These are phyloP conservation scores for Octopus sinensis DNA, from an alignment of 1,140 invertebrate species.

Conservation along the genomic window DNA sequence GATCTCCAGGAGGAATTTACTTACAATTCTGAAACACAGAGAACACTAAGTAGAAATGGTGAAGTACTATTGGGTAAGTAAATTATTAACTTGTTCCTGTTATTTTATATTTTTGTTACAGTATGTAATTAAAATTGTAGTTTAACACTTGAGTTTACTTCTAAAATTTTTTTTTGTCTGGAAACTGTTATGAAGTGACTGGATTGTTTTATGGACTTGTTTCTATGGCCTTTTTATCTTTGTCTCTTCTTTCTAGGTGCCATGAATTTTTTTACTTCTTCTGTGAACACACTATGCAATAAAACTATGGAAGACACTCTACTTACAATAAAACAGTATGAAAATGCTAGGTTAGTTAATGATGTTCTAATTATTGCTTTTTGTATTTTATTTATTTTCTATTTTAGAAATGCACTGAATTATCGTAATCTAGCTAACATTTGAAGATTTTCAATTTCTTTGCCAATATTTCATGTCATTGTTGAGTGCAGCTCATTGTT, in stretches of 20 bases:
- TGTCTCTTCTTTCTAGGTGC: slow-evolving; percentile 62
- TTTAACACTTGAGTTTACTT: too few species aligned
- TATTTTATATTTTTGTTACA: not conserved
- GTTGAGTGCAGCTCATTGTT: too few species aligned
- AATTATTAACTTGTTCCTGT: not conserved
- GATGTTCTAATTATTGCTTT: not conserved
- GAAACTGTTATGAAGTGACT: too few species aligned
- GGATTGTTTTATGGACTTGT: too few species aligned
- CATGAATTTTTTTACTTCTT: slow-evolving; percentile 93
- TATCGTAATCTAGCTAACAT: too few species aligned
- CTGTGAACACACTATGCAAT: slow-evolving; percentile 89
- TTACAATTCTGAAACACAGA: slow-evolving; percentile 92
- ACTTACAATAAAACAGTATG: slow-evolving; percentile 87
- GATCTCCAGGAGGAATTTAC: slow-evolving; percentile 92
- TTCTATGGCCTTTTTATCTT: slow-evolving; percentile 10
- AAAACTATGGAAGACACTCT: slow-evolving; percentile 96
- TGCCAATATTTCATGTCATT: too few species aligned
- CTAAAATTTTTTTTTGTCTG: too few species aligned
- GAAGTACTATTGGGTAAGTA: slow-evolving; percentile 72
- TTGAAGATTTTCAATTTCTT: too few species aligned
- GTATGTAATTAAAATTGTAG: too few species aligned
- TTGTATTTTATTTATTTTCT: not conserved
- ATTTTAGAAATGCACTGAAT: too few species aligned
- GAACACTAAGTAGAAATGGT: slow-evolving; percentile 89
- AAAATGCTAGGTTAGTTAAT: slow-evolving; percentile 73